Evolutionary conservation across 2,888 invertebrate species (phyloP).

Genomic region (Hemithea aestivaria): DNA sequence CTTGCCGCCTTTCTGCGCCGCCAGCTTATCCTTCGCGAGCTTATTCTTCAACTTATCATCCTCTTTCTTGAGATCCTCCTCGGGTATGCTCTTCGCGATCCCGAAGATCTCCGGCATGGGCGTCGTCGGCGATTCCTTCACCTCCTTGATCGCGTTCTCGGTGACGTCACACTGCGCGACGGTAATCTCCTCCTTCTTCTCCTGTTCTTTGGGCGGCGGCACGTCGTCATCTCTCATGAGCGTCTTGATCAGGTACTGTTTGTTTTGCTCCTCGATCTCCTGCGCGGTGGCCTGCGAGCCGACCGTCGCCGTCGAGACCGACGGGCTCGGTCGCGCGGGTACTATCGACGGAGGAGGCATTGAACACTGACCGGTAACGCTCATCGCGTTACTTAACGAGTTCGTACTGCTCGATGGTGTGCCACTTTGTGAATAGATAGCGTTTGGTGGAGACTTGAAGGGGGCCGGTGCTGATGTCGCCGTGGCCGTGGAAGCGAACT

Average conservation of each 20-base stretch:
- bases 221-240: conserved; percentile 92
- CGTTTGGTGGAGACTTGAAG: conserved; percentile 24
- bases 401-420: conserved; percentile 9
- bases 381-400: conserved; percentile 3
- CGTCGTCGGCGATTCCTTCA: conserved; percentile 10
- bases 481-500: conserved; percentile 29
- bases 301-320: conserved; percentile 64
- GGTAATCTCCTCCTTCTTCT: conserved; percentile 76
- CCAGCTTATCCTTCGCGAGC: conserved; percentile 47
- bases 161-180: conserved; percentile 58
- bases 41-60: conserved; percentile 52
- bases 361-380: conserved; percentile 23
- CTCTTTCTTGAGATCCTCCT: conserved; percentile 47
- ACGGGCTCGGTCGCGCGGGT: conserved; percentile 48
- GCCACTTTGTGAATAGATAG: conserved; percentile 19
- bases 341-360: conserved; percentile 64
- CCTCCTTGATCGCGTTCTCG: conserved; percentile 23
- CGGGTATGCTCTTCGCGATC: conserved; percentile 64
- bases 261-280: conserved; percentile 82
- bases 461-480: conserved; percentile 15
- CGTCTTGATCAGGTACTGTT: conserved; percentile 93
- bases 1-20: conserved; percentile 60
- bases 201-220: conserved; percentile 81
- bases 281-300: conserved; percentile 73
- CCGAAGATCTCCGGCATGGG: conserved; percentile 77